phyloP scores from a whole-genome alignment of 2,113 vertebrate genomes.

The Daboia siamensis region DNA sequence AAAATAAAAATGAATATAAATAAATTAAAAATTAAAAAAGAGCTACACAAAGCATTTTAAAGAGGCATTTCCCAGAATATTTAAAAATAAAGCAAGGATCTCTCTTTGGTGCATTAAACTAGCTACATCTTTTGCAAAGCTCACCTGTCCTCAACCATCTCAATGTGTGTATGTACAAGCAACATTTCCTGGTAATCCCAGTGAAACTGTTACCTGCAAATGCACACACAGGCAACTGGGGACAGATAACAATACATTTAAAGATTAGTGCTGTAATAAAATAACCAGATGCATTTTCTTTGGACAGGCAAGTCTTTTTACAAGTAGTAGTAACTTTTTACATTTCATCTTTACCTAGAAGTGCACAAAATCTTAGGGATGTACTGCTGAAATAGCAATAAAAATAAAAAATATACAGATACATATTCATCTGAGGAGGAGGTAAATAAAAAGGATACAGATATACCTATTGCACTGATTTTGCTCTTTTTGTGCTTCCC shows the following conservation, averaged over 20 bases:
- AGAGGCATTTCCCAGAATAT: background rate
- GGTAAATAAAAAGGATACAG: background rate
- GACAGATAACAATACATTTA: background rate
- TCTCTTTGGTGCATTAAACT: background rate
- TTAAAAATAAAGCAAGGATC: background rate
- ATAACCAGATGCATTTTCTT: background rate
- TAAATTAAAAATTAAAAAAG: no score
- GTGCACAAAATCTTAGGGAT: background rate
- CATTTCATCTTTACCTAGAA: background rate
- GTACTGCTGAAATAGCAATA: background rate
- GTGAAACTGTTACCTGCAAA: background rate
- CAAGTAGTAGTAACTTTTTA: background rate
- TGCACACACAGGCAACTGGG: background rate
- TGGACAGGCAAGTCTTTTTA: background rate
- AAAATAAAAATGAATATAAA: no score
- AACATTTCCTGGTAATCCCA: background rate
- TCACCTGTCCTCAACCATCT: background rate
- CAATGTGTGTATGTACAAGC: background rate
- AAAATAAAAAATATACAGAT: background rate
- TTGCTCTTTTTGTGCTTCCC: background rate
- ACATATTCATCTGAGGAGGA: background rate
- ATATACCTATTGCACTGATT: background rate
- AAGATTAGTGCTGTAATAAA: background rate
- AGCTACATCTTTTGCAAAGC: background rate
- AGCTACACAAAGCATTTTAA: background rate